Evolutionary conservation across 2,113 vertebrate genomes (phyloP).

Genomic region (Budorcas taxicolor): DNA sequence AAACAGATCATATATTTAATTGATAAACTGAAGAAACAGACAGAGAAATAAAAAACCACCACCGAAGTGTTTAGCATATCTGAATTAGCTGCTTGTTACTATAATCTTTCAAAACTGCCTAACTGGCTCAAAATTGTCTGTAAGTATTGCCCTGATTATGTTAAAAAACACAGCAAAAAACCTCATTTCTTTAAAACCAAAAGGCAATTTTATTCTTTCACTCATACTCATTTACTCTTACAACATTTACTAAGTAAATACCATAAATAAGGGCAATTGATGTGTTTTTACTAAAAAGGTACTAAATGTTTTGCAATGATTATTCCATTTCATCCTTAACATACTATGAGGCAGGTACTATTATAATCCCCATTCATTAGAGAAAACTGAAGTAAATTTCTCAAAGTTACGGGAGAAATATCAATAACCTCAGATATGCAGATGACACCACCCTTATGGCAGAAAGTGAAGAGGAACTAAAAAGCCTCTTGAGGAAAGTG

Average conservation of each 20-base stretch:
- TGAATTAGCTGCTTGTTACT: neutral
- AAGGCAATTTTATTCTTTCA: slow-evolving; percentile 5
- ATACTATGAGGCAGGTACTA: neutral
- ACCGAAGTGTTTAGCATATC: neutral
- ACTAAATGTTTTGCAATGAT: neutral
- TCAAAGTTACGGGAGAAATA: neutral
- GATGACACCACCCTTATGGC: too few relatives aligned
- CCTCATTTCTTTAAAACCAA: neutral
- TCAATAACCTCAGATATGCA: too few relatives aligned
- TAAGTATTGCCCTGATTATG: neutral
- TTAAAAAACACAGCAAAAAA: neutral
- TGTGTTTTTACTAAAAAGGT: neutral
- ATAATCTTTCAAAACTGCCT: neutral
- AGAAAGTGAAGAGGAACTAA: too few relatives aligned
- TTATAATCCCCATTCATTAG: neutral
- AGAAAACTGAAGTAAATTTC: neutral
- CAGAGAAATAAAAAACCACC: neutral
- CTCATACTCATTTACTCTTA: neutral
- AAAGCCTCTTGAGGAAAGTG: too few relatives aligned
- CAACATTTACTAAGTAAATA: neutral
- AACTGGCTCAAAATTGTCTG: neutral
- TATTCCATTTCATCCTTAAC: neutral
- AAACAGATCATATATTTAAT: neutral
- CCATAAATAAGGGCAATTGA: neutral
- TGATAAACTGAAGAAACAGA: neutral